Evolutionary conservation across 2,888 invertebrate species (phyloP).

Genomic region (Hyposoter dolosus): DNA sequence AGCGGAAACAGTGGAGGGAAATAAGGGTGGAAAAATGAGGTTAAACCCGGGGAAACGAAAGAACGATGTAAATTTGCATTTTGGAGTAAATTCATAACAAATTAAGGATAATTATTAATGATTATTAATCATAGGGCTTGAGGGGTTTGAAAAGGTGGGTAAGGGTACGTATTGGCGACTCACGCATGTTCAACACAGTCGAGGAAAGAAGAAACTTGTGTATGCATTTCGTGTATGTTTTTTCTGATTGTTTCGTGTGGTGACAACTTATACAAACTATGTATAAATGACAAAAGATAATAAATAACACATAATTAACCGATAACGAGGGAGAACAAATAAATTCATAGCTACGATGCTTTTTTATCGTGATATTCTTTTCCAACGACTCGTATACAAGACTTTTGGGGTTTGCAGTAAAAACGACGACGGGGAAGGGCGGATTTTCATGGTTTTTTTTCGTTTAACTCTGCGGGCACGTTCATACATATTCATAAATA

Average conservation of each 20-base stretch:
- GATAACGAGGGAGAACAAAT: constrained; percentile 56
- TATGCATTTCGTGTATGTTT: constrained; percentile 58
- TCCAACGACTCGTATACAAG: constrained; percentile 36
- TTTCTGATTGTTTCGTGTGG: constrained; percentile 64
- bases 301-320: constrained; percentile 68
- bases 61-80: constrained; percentile 55
- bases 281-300: constrained; percentile 60
- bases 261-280: constrained; percentile 63
- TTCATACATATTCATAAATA: constrained; percentile 17
- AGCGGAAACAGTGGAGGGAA: constrained; percentile 18
- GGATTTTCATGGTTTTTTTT: constrained; percentile 39
- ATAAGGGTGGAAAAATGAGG: constrained; percentile 35
- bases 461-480: constrained; percentile 10
- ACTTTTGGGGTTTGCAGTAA: constrained; percentile 29
- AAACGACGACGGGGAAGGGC: constrained; percentile 30
- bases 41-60: constrained; percentile 41
- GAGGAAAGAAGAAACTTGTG: constrained; percentile 69
- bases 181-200: constrained; percentile 71
- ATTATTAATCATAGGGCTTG: constrained; percentile 55
- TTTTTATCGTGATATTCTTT: constrained; percentile 24
- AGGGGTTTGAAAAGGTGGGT: constrained; percentile 35
- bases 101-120: constrained; percentile 64
- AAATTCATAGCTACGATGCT: constrained; percentile 51
- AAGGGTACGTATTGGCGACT: constrained; percentile 41
- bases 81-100: constrained; percentile 66